phyloP scores from a whole-genome alignment of 2,113 vertebrate species.

The Vidua chalybeata region DNA sequence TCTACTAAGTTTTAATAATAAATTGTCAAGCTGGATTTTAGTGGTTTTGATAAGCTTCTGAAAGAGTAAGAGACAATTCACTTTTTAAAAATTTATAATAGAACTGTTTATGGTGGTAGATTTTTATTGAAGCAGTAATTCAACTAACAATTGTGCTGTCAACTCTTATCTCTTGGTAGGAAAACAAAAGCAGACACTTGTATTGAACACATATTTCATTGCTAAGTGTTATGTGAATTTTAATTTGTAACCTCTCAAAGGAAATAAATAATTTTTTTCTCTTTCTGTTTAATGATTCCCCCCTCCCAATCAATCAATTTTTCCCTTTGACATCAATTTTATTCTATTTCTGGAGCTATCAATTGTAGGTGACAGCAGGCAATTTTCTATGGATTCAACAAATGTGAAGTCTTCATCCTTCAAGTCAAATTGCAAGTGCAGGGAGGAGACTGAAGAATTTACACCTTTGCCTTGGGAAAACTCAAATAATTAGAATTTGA shows the following conservation, averaged over 20 bases:
- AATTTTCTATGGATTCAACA: neutral
- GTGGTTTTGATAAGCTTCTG: constrained; percentile 9
- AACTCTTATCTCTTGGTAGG: constrained; percentile 10
- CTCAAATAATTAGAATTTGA: neutral
- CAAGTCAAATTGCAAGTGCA: neutral
- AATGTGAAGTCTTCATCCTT: neutral
- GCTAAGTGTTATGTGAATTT: constrained; percentile 1
- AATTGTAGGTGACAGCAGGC: neutral
- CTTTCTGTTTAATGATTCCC: neutral
- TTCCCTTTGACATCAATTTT: constrained; percentile 23
- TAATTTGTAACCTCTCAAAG: constrained; percentile 48
- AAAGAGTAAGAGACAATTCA: neutral
- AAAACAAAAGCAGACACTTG: constrained; percentile 2
- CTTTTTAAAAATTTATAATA: neutral
- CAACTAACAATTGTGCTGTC: constrained; percentile 2
- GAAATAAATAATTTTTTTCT: constrained; percentile 8
- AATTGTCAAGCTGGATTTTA: neutral
- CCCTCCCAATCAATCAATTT: neutral
- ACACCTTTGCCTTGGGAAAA: neutral
- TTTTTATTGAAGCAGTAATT: constrained; percentile 46
- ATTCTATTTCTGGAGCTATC: constrained; percentile 14
- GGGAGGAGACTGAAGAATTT: neutral
- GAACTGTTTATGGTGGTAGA: neutral
- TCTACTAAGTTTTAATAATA: neutral
- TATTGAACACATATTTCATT: constrained; percentile 31